Evolutionary conservation across 2,113 vertebrate genomes (phyloP).

Genomic region (Cavia aperea): DNA sequence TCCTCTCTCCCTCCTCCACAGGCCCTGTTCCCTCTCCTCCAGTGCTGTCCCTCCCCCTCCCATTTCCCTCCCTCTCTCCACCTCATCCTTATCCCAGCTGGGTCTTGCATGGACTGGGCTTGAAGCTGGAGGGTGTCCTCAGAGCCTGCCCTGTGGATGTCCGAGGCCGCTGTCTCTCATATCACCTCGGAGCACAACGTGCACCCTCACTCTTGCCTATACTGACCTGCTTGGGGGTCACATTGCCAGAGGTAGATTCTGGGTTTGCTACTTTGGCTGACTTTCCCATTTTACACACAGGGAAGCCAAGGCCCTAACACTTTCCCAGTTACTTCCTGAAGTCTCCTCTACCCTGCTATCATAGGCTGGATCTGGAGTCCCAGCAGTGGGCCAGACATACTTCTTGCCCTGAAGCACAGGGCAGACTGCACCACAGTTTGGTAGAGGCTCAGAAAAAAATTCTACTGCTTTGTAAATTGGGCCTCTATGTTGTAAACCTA

Average conservation of each 20-base stretch:
- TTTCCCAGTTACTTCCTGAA: not conserved
- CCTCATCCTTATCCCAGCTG: not conserved
- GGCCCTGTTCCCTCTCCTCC: not conserved
- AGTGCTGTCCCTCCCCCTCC: not conserved
- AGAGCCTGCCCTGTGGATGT: not conserved
- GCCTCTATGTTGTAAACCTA: not conserved
- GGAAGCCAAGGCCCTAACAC: not conserved
- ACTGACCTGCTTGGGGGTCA: not conserved
- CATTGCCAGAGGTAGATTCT: not conserved
- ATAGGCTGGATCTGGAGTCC: not conserved
- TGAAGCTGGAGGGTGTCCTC: not conserved
- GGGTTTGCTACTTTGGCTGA: not conserved
- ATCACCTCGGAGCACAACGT: not conserved
- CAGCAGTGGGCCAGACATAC: not conserved
- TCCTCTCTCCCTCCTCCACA: not conserved
- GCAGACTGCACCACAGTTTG: not conserved
- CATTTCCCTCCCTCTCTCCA: rapidly evolving
- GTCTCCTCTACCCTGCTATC: not conserved
- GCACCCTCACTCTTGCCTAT: not conserved
- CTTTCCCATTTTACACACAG: not conserved
- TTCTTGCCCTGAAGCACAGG: not conserved
- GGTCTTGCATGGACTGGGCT: not conserved
- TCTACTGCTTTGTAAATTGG: not conserved
- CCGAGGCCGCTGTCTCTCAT: not conserved
- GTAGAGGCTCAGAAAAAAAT: not conserved